These are phyloP conservation scores for Antheraea mylitta DNA, from an alignment of 1,140 invertebrate species.

Conservation along the genomic window DNA sequence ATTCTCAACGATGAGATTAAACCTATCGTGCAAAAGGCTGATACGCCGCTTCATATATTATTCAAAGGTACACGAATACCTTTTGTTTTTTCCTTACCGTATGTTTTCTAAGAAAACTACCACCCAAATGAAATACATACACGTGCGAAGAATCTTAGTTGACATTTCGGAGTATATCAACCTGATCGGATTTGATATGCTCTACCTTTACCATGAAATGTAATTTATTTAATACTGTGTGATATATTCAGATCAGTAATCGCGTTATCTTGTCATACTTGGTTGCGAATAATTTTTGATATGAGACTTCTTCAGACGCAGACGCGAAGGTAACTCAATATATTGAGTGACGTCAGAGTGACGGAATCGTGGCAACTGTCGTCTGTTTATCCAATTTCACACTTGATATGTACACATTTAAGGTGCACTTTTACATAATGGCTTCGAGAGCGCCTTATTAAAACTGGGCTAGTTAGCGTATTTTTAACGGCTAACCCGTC, in stretches of 20 bases:
- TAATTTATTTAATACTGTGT: neutral
- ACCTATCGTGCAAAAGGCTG: constrained; percentile 9
- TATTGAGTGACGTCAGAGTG: too few relatives aligned
- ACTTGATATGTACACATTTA: too few relatives aligned
- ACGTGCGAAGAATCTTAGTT: constrained; percentile 10
- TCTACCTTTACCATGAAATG: neutral
- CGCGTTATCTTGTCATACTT: too few relatives aligned
- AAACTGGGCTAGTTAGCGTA: too few relatives aligned
- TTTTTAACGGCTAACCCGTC: too few relatives aligned
- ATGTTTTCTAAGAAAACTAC: constrained; percentile 19
- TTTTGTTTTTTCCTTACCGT: constrained; percentile 17
- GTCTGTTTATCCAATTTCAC: too few relatives aligned
- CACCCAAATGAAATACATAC: constrained; percentile 11
- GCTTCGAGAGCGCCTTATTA: too few relatives aligned
- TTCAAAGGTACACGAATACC: constrained; percentile 21
- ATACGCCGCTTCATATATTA: constrained; percentile 21
- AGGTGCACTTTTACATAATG: too few relatives aligned
- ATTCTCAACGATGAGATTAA: constrained; percentile 22
- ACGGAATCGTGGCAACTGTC: too few relatives aligned
- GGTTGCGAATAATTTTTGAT: too few relatives aligned
- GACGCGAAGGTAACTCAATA: too few relatives aligned
- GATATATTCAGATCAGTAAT: neutral
- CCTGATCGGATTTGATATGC: neutral
- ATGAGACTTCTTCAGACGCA: too few relatives aligned
- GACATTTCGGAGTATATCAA: constrained; percentile 8